A percentile compares a stretch with the other conserved stretches of the same genome.
Conservation (phyloP, 2,113 vertebrate species). For the Tachuris rubrigastra region DNA sequence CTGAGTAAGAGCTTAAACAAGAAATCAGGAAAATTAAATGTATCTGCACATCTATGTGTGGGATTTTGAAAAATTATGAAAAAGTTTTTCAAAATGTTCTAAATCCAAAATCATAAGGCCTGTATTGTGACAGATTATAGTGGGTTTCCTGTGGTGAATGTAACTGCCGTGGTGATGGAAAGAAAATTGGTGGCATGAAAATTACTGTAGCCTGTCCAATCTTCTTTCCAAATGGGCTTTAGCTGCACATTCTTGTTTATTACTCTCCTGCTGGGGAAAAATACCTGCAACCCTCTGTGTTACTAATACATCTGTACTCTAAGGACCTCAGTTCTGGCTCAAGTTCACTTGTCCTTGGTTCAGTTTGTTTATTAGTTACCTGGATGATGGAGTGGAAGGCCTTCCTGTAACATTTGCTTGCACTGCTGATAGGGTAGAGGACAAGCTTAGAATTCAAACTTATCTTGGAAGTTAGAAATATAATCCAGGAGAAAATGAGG, state of each 20-base stretch:
- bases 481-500: not conserved
- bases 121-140: not conserved
- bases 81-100: not conserved
- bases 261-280: not conserved
- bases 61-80: not conserved
- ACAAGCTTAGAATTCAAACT: not conserved
- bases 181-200: not conserved
- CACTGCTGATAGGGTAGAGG: not conserved
- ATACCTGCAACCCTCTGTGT: not conserved
- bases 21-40: not conserved
- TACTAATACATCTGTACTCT: not conserved
- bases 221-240: not conserved
- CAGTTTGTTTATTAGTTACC: not conserved
- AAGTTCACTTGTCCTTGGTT: not conserved
- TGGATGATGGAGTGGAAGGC: not conserved
- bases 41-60: not conserved
- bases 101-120: not conserved
- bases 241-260: constrained; percentile 5
- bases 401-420: not conserved
- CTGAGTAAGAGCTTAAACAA: not conserved
- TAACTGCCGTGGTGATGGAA: not conserved
- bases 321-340: not conserved
- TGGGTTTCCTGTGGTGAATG: constrained; percentile 9
- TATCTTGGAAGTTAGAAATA: not conserved
- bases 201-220: not conserved